Evolutionary conservation across 2,888 invertebrate species (phyloP).

Genomic region (Cryptosula pallasiana): DNA sequence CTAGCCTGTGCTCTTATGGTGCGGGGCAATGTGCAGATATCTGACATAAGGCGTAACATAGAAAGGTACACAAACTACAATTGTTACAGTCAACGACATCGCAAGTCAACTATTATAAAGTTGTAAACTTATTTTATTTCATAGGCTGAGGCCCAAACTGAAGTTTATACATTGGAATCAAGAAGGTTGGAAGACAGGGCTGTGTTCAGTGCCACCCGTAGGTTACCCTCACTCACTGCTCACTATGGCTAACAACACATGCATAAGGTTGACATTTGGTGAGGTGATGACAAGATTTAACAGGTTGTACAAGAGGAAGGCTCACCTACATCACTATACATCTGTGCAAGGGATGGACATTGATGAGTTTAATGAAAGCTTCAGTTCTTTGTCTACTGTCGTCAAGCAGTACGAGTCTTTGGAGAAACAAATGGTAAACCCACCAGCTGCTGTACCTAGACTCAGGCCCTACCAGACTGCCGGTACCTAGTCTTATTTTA

Average conservation of each 20-base stretch:
- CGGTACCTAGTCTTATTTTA: not conserved
- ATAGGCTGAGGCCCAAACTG: constrained; percentile 46
- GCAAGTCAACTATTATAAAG: too few relatives aligned
- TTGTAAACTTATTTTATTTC: too few relatives aligned
- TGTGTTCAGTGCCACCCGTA: constrained; percentile 52
- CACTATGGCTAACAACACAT: constrained; percentile 54
- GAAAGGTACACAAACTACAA: too few relatives aligned
- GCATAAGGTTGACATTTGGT: constrained; percentile 48
- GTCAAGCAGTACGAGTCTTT: constrained; percentile 44
- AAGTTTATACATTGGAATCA: constrained; percentile 54
- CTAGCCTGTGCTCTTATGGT: constrained; percentile 54
- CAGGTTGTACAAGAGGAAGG: constrained; percentile 53
- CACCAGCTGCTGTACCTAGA: constrained; percentile 36
- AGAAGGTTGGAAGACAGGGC: constrained; percentile 55
- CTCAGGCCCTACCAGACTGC: constrained; percentile 26
- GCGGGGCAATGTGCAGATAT: constrained; percentile 51
- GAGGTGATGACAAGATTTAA: constrained; percentile 48
- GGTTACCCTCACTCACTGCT: constrained; percentile 52
- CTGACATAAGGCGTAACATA: constrained; percentile 54
- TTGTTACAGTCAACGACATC: too few relatives aligned
- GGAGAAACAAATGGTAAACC: constrained; percentile 37
- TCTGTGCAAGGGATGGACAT: constrained; percentile 51
- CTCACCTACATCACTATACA: constrained; percentile 55
- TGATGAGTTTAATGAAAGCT: constrained; percentile 43
- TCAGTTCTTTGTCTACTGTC: constrained; percentile 43